These are phyloP conservation scores for Gadus chalcogrammus DNA, from an alignment of 2,113 vertebrate species.

Conservation along the genomic window DNA sequence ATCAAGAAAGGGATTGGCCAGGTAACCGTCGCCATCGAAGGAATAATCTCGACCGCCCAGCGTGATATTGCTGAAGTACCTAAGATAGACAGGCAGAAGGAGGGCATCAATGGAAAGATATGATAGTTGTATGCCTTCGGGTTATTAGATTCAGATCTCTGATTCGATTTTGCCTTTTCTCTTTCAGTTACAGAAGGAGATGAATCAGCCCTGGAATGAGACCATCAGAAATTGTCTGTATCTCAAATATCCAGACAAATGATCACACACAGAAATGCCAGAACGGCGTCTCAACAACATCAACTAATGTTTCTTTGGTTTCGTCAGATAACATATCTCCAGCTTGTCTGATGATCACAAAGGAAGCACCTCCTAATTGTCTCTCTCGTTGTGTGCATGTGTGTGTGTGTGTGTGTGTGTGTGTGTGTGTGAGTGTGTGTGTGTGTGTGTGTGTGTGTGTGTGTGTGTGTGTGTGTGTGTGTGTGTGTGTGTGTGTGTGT, in stretches of 20 bases:
- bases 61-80: constrained; percentile 94
- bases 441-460: no score
- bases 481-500: no score
- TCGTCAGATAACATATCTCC: constrained; percentile 20
- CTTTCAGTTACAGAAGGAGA: constrained; percentile 27
- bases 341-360: constrained; percentile 48
- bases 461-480: no score
- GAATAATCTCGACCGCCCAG: constrained; percentile 90
- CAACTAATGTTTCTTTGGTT: constrained; percentile 42
- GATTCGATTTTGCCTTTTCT: constrained; percentile 21
- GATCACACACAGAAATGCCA: constrained; percentile 53
- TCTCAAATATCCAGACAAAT: constrained; percentile 49
- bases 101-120: constrained; percentile 9
- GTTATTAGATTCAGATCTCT: neutral
- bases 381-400: constrained; percentile 13
- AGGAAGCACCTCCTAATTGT: constrained; percentile 45
- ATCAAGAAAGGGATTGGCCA: constrained; percentile 89
- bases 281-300: constrained; percentile 42
- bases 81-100: constrained; percentile 42
- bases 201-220: constrained; percentile 34
- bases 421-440: no score
- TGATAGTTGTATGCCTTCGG: constrained; percentile 1
- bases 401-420: no score
- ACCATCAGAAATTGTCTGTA: constrained; percentile 43
- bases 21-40: constrained; percentile 88